Percentiles rank a stretch among this genome's conserved stretches.
Evolutionary conservation across 2,888 invertebrate genomes (phyloP).

Genomic region (Volucella inanis): DNA sequence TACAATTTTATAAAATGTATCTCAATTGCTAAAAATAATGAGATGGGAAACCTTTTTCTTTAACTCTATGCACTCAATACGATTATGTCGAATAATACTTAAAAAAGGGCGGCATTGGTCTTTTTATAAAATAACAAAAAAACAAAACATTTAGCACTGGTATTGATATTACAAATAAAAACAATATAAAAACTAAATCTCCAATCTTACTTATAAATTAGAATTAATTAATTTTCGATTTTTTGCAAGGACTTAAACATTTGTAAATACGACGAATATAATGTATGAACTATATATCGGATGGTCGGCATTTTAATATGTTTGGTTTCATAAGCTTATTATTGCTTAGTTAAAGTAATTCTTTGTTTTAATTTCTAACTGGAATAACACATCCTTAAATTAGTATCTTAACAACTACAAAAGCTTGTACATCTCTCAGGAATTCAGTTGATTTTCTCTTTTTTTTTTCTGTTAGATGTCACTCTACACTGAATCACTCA

Average conservation of each 20-base stretch:
- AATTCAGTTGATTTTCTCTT: slow-evolving; percentile 27
- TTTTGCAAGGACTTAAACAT: background rate
- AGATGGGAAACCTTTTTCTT: slow-evolving; percentile 53
- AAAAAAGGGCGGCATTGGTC: slow-evolving; percentile 11
- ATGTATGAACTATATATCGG: background rate
- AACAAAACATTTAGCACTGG: slow-evolving; percentile 21
- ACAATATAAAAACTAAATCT: slow-evolving; percentile 28
- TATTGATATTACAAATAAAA: slow-evolving; percentile 29
- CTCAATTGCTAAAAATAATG: slow-evolving; percentile 6
- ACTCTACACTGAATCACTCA: too few relatives aligned
- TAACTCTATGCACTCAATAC: slow-evolving; percentile 16
- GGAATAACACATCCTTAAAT: background rate
- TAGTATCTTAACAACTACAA: slow-evolving; percentile 41
- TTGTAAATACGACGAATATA: background rate
- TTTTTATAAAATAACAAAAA: slow-evolving; percentile 6
- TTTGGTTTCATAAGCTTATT: slow-evolving; percentile 59
- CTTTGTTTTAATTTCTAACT: slow-evolving; percentile 14
- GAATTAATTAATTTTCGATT: background rate
- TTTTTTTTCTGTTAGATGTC: too few relatives aligned
- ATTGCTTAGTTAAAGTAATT: slow-evolving; percentile 36
- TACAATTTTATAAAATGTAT: slow-evolving; percentile 26
- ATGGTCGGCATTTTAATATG: slow-evolving; percentile 58
- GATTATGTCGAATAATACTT: slow-evolving; percentile 12
- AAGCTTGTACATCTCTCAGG: slow-evolving; percentile 34
- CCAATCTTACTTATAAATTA: slow-evolving; percentile 27